Evolutionary conservation across 2,888 invertebrate species (phyloP).

Genomic region (Thera britannica): DNA sequence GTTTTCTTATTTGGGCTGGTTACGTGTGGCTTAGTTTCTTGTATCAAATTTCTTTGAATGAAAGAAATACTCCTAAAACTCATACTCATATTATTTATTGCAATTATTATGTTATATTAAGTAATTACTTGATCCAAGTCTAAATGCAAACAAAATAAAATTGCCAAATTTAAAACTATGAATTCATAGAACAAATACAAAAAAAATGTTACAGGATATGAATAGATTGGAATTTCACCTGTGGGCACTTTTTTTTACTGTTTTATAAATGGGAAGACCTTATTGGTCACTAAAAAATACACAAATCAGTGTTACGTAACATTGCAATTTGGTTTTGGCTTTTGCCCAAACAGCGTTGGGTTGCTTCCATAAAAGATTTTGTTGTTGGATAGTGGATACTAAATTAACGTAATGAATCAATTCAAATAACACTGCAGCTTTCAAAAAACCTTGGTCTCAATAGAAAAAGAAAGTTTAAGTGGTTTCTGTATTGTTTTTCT

Average conservation of each 20-base stretch:
- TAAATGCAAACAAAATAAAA: too few relatives aligned
- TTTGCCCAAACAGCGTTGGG: conserved; percentile 19
- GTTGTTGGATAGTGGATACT: background rate
- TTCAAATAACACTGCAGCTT: conserved; percentile 3
- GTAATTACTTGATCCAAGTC: too few relatives aligned
- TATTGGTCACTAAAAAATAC: background rate
- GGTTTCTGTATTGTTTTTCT: too few relatives aligned
- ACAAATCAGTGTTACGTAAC: conserved; percentile 11
- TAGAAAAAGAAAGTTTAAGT: background rate
- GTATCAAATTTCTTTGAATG: too few relatives aligned
- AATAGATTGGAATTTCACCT: too few relatives aligned
- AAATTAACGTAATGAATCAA: conserved; percentile 9
- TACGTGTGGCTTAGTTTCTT: background rate
- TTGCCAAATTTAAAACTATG: too few relatives aligned
- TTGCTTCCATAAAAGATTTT: conserved; percentile 12
- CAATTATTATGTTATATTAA: too few relatives aligned
- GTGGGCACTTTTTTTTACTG: too few relatives aligned
- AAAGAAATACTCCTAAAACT: too few relatives aligned
- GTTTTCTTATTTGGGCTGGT: background rate
- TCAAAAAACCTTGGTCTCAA: background rate
- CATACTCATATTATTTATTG: too few relatives aligned
- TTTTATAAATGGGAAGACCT: background rate
- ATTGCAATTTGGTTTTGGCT: conserved; percentile 20
- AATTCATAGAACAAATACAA: too few relatives aligned
- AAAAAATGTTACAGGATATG: too few relatives aligned